Conservation (phyloP, 1,140 invertebrate genomes). For the Tribolium madens region DNA sequence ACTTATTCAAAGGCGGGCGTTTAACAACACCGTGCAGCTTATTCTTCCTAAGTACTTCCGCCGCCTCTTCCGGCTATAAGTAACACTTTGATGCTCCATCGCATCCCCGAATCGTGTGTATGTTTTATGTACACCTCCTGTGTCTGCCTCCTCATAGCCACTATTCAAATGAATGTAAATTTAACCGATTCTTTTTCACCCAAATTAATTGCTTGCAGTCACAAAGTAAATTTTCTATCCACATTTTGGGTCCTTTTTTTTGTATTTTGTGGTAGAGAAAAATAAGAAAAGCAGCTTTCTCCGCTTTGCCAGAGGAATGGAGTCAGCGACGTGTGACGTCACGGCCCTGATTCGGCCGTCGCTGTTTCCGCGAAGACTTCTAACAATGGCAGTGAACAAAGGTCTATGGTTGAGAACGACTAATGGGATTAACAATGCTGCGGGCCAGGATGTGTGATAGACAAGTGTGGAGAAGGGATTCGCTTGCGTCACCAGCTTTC, state of each 20-base stretch:
- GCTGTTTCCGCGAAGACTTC: constrained; percentile 55
- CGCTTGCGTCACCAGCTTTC: neutral
- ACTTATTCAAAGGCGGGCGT: constrained; percentile 49
- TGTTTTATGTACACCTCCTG: constrained; percentile 3
- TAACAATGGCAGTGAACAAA: constrained; percentile 55
- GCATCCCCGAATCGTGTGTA: constrained; percentile 10
- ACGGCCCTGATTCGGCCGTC: constrained; percentile 48
- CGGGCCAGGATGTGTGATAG: constrained; percentile 57
- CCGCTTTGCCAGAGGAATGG: neutral
- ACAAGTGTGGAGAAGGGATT: constrained; percentile 48
- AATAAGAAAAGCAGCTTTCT: neutral
- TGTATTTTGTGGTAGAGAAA: no score
- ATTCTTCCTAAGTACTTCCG: constrained; percentile 49
- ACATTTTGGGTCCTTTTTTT: no score
- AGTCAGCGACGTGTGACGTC: constrained; percentile 56
- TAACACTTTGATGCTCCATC: constrained; percentile 46
- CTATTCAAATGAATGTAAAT: constrained; percentile 20
- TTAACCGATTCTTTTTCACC: neutral
- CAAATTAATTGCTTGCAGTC: neutral
- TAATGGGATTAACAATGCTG: constrained; percentile 58
- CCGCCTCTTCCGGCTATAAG: constrained; percentile 46
- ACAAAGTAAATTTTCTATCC: no score
- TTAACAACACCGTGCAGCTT: constrained; percentile 49
- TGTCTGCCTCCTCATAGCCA: neutral
- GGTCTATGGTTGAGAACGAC: constrained; percentile 53